phyloP scores from a whole-genome alignment of 1,140 invertebrate species.

The Drosophila parvula region DNA sequence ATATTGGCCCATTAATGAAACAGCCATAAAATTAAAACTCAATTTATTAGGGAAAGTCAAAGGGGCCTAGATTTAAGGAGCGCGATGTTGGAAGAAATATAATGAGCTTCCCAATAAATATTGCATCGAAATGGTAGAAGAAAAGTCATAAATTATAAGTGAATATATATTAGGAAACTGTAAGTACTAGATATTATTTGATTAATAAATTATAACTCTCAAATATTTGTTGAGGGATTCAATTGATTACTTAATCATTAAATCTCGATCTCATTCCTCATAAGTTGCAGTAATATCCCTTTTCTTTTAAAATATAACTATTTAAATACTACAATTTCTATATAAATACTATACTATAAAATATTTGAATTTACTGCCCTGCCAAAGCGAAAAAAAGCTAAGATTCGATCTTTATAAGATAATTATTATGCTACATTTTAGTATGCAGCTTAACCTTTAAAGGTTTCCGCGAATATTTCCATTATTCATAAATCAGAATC shows the following conservation, averaged over 20 bases:
- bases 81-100: background rate
- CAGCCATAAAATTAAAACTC: slow-evolving; percentile 68
- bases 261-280: background rate
- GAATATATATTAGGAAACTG: background rate
- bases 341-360: too few relatives aligned
- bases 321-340: too few relatives aligned
- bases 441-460: background rate
- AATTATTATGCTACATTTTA: too few relatives aligned
- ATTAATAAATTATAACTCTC: too few relatives aligned
- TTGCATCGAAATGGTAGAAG: background rate
- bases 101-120: background rate
- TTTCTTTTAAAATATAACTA: too few relatives aligned
- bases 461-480: background rate
- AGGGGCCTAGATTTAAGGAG: slow-evolving; percentile 21
- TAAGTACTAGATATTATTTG: background rate
- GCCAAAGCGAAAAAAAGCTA: too few relatives aligned
- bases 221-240: too few relatives aligned
- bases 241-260: background rate
- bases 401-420: too few relatives aligned
- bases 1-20: slow-evolving; percentile 72
- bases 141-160: background rate
- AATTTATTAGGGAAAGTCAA: slow-evolving; percentile 39
- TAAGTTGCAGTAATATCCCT: too few relatives aligned
- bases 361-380: too few relatives aligned
- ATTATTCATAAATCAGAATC: too few relatives aligned